Conservation (phyloP, 1,140 invertebrate genomes). For the Drosophila nannoptera region DNA sequence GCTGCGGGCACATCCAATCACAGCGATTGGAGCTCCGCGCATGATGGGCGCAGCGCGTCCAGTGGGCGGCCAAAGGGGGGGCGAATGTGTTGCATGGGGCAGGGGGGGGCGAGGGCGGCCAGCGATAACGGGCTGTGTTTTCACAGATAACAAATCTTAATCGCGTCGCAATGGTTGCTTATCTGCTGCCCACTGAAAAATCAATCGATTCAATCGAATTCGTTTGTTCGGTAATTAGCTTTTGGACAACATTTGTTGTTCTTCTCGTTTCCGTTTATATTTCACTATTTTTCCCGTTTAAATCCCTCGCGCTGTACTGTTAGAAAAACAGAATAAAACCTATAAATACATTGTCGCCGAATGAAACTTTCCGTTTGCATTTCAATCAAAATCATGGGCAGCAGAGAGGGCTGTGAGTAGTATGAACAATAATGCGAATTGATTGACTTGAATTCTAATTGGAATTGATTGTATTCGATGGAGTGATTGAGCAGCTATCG, state of each 20-base stretch:
- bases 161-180: constrained; percentile 68
- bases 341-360: constrained; percentile 27
- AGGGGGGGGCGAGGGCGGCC: background rate
- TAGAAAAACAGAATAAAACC: constrained; percentile 38
- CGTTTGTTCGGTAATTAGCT: constrained; percentile 76
- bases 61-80: no score
- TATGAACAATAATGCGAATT: background rate
- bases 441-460: background rate
- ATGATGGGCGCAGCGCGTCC: constrained; percentile 55
- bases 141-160: constrained; percentile 79
- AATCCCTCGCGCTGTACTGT: constrained; percentile 18
- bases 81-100: no score
- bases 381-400: constrained; percentile 16
- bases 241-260: constrained; percentile 64
- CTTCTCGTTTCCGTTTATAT: constrained; percentile 27
- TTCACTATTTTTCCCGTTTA: constrained; percentile 22
- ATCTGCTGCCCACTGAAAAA: constrained; percentile 65
- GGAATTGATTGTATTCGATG: background rate
- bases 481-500: background rate
- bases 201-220: constrained; percentile 71
- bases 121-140: constrained; percentile 74
- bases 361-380: constrained; percentile 1
- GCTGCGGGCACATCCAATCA: constrained; percentile 62
- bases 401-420: background rate
- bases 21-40: constrained; percentile 61